phyloP scores from a whole-genome alignment of 2,888 invertebrate genomes.

The Embidobia sp. region DNA sequence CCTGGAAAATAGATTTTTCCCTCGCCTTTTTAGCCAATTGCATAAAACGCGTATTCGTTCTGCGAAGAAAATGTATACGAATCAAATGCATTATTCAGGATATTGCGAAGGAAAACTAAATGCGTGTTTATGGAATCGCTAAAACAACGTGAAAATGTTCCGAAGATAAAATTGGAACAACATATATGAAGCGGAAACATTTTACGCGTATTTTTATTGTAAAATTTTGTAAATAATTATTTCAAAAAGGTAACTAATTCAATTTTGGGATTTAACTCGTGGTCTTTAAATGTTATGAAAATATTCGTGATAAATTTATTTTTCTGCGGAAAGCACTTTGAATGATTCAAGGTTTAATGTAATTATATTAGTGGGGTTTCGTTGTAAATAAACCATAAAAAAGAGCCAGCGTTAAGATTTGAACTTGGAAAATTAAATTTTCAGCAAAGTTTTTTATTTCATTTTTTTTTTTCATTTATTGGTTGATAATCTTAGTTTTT shows the following conservation, averaged over 20 bases:
- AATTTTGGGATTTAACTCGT: neutral
- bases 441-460: too few species aligned
- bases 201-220: too few species aligned
- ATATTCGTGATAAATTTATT: neutral
- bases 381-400: too few species aligned
- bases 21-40: slow-evolving; percentile 44
- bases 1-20: slow-evolving; percentile 52
- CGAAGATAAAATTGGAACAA: slow-evolving; percentile 9
- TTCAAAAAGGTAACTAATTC: too few species aligned
- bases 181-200: neutral
- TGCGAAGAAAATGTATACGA: slow-evolving; percentile 57
- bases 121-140: slow-evolving; percentile 39
- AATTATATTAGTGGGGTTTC: too few species aligned
- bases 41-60: slow-evolving; percentile 68
- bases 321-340: too few species aligned
- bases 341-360: too few species aligned
- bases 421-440: too few species aligned
- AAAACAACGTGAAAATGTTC: slow-evolving; percentile 26
- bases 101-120: slow-evolving; percentile 54
- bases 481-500: too few species aligned
- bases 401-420: too few species aligned
- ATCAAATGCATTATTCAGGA: slow-evolving; percentile 75
- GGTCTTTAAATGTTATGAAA: slow-evolving; percentile 3
- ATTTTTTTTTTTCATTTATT: too few species aligned
- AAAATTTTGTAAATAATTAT: too few species aligned